Conservation (phyloP, 2,888 invertebrate species). For the Callinectes sapidus region DNA sequence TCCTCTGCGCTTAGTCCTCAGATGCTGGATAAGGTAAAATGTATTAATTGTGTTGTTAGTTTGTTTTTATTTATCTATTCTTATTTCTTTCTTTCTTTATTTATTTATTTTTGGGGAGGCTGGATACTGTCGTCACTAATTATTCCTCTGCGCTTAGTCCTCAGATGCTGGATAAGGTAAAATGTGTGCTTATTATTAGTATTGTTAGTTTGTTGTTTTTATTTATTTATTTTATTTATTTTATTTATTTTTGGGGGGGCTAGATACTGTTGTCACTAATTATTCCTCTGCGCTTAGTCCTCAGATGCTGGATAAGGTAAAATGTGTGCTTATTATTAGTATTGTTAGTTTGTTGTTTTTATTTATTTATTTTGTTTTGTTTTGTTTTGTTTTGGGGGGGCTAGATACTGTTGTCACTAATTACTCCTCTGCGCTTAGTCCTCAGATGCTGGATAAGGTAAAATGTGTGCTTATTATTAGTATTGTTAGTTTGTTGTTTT, state of each 20-base stretch:
- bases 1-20: slow-evolving; percentile 83
- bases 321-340: too few species aligned
- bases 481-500: too few species aligned
- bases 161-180: slow-evolving; percentile 84
- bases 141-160: slow-evolving; percentile 85
- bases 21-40: slow-evolving; percentile 82
- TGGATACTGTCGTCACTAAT: slow-evolving; percentile 91
- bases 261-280: slow-evolving; percentile 93
- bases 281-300: slow-evolving; percentile 85
- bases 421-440: slow-evolving; percentile 84
- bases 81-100: background rate
- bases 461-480: too few species aligned
- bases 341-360: too few species aligned
- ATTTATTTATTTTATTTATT: background rate
- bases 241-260: too few species aligned
- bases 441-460: slow-evolving; percentile 85
- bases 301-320: slow-evolving; percentile 84
- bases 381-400: too few species aligned
- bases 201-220: background rate
- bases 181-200: background rate
- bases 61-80: background rate
- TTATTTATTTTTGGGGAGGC: background rate
- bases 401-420: slow-evolving; percentile 93
- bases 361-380: background rate
- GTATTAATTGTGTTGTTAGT: background rate